Percentiles rank a stretch among this genome's conserved stretches.
Conservation (phyloP, 2,113 vertebrate species). For the Tachuris rubrigastra region DNA sequence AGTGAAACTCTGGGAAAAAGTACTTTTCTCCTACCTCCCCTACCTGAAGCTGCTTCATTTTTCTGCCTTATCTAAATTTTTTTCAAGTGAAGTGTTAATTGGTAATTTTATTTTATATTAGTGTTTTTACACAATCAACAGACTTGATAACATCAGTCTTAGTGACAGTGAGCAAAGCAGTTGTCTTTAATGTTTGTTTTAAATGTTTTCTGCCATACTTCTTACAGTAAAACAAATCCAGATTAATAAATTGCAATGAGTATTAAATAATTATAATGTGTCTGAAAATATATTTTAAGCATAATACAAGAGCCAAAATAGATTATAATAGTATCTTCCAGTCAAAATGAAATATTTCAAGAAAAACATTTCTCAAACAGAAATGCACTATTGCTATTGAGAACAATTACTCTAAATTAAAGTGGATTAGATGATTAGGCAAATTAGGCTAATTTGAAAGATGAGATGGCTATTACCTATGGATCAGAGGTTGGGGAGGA, state of each 20-base stretch:
- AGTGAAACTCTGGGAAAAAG: neutral
- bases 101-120: neutral
- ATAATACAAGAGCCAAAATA: neutral
- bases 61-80: neutral
- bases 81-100: neutral
- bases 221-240: neutral
- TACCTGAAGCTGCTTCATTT: neutral
- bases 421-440: neutral
- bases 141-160: neutral
- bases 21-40: neutral
- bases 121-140: neutral
- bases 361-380: neutral
- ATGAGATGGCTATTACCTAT: neutral
- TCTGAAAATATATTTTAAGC: neutral
- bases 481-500: neutral
- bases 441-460: neutral
- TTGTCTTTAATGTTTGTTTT: neutral
- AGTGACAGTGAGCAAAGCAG: neutral
- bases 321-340: neutral
- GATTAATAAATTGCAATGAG: neutral
- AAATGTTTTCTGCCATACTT: neutral
- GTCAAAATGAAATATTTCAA: neutral
- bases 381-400: neutral
- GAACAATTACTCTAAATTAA: neutral
- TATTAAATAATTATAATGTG: neutral